Conservation (phyloP, 2,113 vertebrate genomes). For the Halichoerus grypus region DNA sequence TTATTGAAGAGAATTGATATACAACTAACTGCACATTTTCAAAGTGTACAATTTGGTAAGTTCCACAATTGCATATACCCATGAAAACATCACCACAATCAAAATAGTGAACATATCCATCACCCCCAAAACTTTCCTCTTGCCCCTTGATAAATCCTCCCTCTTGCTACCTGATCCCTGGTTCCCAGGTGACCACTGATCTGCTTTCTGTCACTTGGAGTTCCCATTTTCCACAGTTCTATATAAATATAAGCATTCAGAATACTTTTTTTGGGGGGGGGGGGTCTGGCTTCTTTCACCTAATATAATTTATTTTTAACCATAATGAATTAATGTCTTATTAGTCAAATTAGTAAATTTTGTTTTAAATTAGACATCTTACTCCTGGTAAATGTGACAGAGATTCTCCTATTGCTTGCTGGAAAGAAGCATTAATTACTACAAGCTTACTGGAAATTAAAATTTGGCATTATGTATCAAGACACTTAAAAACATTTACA, state of each 20-base stretch:
- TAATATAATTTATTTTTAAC: background rate
- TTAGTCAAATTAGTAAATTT: background rate
- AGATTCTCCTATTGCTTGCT: background rate
- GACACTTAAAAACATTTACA: slow-evolving; percentile 4
- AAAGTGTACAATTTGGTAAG: background rate
- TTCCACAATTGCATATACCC: background rate
- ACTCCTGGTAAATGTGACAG: background rate
- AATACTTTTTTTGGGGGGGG: background rate
- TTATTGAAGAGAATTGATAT: background rate
- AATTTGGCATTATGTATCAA: slow-evolving; percentile 7
- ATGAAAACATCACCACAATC: background rate
- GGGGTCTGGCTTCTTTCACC: background rate
- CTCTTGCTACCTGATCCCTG: background rate
- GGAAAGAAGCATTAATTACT: slow-evolving; percentile 2
- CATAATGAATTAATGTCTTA: background rate
- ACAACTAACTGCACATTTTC: background rate
- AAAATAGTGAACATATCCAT: background rate
- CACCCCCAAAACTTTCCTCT: background rate
- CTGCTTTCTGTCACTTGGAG: background rate
- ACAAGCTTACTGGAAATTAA: background rate
- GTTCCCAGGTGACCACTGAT: background rate
- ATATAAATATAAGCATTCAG: background rate
- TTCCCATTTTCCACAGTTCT: slow-evolving; percentile 26
- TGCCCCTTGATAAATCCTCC: background rate
- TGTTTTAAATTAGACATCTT: slow-evolving; percentile 11